A percentile compares a stretch with the other conserved stretches of the same genome.
Evolutionary conservation across 1,140 invertebrate genomes (phyloP).

Genomic region (Lepidurus arcticus): DNA sequence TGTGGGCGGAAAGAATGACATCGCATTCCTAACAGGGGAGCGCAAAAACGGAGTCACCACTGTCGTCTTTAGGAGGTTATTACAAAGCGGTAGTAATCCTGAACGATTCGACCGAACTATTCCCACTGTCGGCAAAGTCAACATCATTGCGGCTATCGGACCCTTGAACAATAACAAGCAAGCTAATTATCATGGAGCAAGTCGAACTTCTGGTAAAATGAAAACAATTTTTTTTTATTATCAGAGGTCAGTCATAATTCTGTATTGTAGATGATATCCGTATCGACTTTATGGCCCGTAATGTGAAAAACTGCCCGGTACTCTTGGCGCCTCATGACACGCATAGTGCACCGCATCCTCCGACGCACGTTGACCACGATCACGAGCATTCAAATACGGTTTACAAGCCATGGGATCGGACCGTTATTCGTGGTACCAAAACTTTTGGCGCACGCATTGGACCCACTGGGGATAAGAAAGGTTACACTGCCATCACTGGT

Average conservation of each 20-base stretch:
- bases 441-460: constrained; percentile 72
- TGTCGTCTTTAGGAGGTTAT: constrained; percentile 67
- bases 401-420: constrained; percentile 60
- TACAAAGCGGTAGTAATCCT: constrained; percentile 50
- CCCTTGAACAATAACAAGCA: constrained; percentile 68
- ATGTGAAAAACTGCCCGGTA: constrained; percentile 43
- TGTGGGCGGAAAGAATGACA: constrained; percentile 75
- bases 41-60: constrained; percentile 72
- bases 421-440: constrained; percentile 53
- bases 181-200: constrained; percentile 76
- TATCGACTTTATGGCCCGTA: constrained; percentile 61
- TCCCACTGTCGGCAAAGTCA: constrained; percentile 51
- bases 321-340: constrained; percentile 35
- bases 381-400: constrained; percentile 47
- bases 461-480: constrained; percentile 69
- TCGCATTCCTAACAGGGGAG: constrained; percentile 61
- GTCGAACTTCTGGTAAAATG: constrained; percentile 44
- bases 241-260: background rate
- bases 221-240: background rate
- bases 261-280: constrained; percentile 56
- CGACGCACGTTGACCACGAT: constrained; percentile 40
- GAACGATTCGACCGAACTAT: constrained; percentile 48
- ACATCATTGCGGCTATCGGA: constrained; percentile 82
- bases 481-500: constrained; percentile 74
- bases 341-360: constrained; percentile 41